Evolutionary conservation across 2,797 vertebrate genomes (phyloP), one percentile per base, ranked within the genome.

Genomic region (Remorina albescens): DNA sequence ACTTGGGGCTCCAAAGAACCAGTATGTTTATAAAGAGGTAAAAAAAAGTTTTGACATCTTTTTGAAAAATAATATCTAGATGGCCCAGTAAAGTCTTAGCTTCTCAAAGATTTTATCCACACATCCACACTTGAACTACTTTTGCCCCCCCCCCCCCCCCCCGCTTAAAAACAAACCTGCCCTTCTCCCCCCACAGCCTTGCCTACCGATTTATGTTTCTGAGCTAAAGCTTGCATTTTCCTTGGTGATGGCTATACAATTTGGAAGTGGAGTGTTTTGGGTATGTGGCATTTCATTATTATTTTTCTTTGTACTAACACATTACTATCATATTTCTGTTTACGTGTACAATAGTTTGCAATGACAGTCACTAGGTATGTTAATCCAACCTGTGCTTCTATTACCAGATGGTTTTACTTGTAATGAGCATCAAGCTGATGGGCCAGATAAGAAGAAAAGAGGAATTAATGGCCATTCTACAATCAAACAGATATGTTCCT

Each of bases 401-500:
- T 18, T 32, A 19, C 0, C 80, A 92, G 92, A 85, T 82, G 64
- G 83, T 92, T 68, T 66, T 93, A 60, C 89, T 93, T 2, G 67
- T 91, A 0, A 92, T 93, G 91, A 91, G 92, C 81, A 83, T 92
- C 84, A 91, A 92, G 68, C 87, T 93, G 74, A 93, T 92, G 90
- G 90, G 89, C 9, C 92, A 93, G 81, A 86, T 93, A 6, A 89
- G 82, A 54, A 86, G 89, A 70, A 93, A 92, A 86, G 85, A 92
- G 76, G 91, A 92, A 70, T 92, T 93, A 74, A 87, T 91, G 56
- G 86, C 91, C 71, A 87, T 93, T 23, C 89, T 93, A 18, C 86
- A 91, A 21, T 91, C 91, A 15, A 92, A 93, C 85, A 90, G 89
- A 89, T 93, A 93, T 4, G 87, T 92, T 25, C 88, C 90, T 0